Evolutionary conservation across 1,140 invertebrate species (phyloP).

Genomic region (Drosophila nebulosa): DNA sequence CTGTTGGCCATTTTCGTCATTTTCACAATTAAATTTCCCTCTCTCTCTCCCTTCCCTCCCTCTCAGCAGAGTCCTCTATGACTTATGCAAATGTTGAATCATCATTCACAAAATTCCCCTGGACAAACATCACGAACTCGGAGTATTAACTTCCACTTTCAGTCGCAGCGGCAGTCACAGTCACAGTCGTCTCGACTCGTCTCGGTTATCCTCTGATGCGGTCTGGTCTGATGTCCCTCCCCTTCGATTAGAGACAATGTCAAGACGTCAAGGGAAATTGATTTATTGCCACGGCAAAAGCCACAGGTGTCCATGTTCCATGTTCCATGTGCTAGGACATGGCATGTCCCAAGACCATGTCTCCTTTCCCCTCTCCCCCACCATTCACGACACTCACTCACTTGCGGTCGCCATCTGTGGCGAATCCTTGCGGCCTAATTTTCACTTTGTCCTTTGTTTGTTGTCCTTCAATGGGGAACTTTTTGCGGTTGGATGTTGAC

Average conservation of each 20-base stretch:
- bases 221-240: constrained; percentile 2
- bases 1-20: not conserved
- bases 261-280: constrained; percentile 53
- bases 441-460: constrained; percentile 17
- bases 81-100: constrained; percentile 25
- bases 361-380: constrained; percentile 28
- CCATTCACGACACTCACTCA: constrained; percentile 8
- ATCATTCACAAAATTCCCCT: constrained; percentile 15
- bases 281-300: constrained; percentile 50
- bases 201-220: not conserved
- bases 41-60: not conserved
- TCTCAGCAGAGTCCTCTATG: not conserved
- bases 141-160: not conserved
- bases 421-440: constrained; percentile 42
- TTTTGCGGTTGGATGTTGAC: constrained; percentile 25
- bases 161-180: not conserved
- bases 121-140: constrained; percentile 35
- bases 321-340: constrained; percentile 9
- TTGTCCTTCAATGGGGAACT: constrained; percentile 17
- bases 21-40: constrained; percentile 1
- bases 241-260: constrained; percentile 33
- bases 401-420: constrained; percentile 46
- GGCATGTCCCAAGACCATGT: constrained; percentile 24
- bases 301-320: constrained; percentile 47
- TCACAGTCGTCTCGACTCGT: not conserved